A percentile compares a stretch with the other conserved stretches of the same genome.
These are phyloP conservation scores for Macrochelys suwanniensis DNA, from an alignment of 2,797 vertebrate genomes.

Conservation along the genomic window DNA sequence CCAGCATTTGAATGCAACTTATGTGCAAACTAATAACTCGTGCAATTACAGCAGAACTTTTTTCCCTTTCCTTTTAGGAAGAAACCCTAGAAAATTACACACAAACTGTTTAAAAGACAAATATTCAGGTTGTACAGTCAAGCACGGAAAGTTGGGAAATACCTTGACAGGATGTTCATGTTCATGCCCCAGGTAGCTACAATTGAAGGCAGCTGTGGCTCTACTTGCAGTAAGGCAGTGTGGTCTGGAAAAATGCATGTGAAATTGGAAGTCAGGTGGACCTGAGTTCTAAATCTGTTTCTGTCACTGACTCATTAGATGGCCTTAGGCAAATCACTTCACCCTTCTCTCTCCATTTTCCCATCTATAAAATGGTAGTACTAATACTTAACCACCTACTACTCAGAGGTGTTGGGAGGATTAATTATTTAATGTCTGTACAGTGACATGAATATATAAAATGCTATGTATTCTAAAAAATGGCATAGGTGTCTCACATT, in stretches of 20 bases:
- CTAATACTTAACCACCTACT: neutral
- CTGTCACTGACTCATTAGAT: too few species aligned
- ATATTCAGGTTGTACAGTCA: neutral
- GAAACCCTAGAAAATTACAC: slow-evolving; percentile 1
- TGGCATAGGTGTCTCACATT: neutral
- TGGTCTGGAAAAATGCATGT: neutral
- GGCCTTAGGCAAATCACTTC: too few species aligned
- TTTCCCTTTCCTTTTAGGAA: neutral
- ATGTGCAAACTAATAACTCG: neutral
- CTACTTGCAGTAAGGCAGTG: neutral
- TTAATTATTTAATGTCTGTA: neutral
- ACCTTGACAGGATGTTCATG: neutral
- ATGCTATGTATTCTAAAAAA: neutral
- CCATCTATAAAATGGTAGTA: neutral
- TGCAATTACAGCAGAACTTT: neutral
- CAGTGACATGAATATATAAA: neutral
- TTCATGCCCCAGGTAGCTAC: neutral
- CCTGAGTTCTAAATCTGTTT: neutral
- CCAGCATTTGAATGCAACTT: neutral
- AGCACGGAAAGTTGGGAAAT: neutral
- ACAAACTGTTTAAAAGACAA: neutral
- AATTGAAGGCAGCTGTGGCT: neutral
- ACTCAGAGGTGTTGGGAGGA: neutral
- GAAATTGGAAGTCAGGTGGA: neutral
- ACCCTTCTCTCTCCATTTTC: too few species aligned